Evolutionary conservation across 2,113 vertebrate genomes (phyloP).

Genomic region (Quiscalus mexicanus): DNA sequence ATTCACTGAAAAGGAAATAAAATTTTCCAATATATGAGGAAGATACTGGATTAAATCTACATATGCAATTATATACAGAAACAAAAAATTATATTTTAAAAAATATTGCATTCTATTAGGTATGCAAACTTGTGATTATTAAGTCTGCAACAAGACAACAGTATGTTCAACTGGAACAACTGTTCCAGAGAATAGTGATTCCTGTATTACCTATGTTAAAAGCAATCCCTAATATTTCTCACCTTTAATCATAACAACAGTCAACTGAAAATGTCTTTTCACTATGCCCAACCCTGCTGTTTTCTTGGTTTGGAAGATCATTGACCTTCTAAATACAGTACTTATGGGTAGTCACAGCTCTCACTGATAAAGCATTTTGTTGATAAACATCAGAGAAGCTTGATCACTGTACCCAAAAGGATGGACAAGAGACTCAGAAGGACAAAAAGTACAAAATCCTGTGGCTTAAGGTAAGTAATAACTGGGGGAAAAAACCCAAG

Average conservation of each 20-base stretch:
- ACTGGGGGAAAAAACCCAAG: accelerated
- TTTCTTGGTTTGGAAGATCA: background rate
- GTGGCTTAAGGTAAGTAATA: background rate
- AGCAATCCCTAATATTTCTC: background rate
- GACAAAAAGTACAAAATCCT: background rate
- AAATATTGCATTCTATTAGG: background rate
- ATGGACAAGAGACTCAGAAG: background rate
- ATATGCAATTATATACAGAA: background rate
- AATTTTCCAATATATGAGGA: background rate
- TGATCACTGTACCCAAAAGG: background rate
- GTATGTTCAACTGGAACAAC: background rate
- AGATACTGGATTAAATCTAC: background rate
- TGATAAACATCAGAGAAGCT: background rate
- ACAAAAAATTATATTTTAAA: background rate
- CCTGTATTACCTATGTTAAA: background rate
- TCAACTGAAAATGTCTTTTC: background rate
- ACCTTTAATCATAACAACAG: background rate
- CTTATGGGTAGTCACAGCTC: background rate
- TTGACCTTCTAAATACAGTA: background rate
- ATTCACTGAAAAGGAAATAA: background rate
- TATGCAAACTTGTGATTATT: background rate
- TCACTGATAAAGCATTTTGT: background rate
- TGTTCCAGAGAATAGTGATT: background rate
- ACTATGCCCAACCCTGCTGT: background rate
- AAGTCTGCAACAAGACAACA: background rate